These are phyloP conservation scores for Chloroceryle amazona DNA, from an alignment of 2,797 vertebrate species.

Conservation along the genomic window DNA sequence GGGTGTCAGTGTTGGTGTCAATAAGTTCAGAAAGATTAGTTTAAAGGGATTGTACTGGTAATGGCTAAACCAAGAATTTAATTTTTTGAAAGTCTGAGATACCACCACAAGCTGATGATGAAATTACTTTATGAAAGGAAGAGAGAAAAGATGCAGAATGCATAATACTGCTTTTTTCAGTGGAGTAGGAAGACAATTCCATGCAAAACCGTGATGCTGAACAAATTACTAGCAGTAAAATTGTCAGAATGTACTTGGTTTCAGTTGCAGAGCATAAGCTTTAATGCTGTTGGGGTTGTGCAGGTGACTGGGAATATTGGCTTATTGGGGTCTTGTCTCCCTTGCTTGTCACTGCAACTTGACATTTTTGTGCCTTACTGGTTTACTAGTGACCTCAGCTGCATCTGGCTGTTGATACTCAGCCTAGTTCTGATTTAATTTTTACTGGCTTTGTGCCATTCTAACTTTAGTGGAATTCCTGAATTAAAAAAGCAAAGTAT, in stretches of 20 bases:
- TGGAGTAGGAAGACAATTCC: background rate
- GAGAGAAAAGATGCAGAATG: background rate
- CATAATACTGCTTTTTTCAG: background rate
- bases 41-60: conserved; percentile 11
- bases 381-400: background rate
- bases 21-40: conserved; percentile 54
- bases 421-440: background rate
- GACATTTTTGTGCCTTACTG: background rate
- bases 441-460: background rate
- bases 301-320: background rate
- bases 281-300: background rate
- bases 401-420: background rate
- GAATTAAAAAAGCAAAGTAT: background rate
- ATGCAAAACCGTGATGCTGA: background rate
- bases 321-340: background rate
- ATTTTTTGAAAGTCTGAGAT: conserved; percentile 39
- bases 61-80: conserved; percentile 30
- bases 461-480: background rate
- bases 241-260: background rate
- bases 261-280: background rate
- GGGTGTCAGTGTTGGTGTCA: background rate
- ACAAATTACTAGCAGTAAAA: background rate
- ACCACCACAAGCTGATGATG: conserved; percentile 14
- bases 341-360: background rate
- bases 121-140: conserved; percentile 49